Evolutionary conservation across 2,113 vertebrate genomes (phyloP).

Genomic region (Ochotona curzoniae): DNA sequence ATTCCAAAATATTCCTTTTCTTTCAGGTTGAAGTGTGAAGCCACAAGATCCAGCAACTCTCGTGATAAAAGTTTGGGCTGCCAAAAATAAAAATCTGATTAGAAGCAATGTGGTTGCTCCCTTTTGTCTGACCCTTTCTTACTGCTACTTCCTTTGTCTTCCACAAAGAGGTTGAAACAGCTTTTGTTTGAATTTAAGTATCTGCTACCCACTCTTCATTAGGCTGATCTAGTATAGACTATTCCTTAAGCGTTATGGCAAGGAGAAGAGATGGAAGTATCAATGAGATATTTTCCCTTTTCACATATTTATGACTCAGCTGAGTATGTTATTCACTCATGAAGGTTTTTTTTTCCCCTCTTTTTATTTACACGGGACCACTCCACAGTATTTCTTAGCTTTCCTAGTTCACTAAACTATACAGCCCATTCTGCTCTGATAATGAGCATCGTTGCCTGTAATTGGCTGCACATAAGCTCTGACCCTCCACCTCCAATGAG

Average conservation of each 20-base stretch:
- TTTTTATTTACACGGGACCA: too few relatives aligned
- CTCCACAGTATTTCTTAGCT: too few relatives aligned
- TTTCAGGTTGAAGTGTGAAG: conserved; percentile 98
- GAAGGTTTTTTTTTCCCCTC: too few relatives aligned
- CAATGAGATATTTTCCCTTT: background rate
- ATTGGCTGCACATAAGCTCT: too few relatives aligned
- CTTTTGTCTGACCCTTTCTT: background rate
- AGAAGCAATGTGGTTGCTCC: background rate
- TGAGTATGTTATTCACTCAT: background rate
- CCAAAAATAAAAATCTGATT: conserved; percentile 60
- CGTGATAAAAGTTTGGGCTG: conserved; percentile 97
- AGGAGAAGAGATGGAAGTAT: background rate
- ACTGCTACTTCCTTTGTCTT: background rate
- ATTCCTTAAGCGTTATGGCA: background rate
- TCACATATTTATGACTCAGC: background rate
- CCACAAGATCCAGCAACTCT: conserved; percentile 96
- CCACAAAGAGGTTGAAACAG: background rate
- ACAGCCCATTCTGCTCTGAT: too few relatives aligned
- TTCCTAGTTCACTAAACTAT: too few relatives aligned
- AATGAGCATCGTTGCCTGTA: too few relatives aligned
- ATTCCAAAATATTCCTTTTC: conserved; percentile 99
- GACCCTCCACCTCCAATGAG: too few relatives aligned
- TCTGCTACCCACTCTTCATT: background rate
- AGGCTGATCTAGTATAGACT: background rate
- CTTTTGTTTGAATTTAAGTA: background rate